Evolutionary conservation across 2,888 invertebrate genomes (phyloP), one percentile per base, ranked within the genome.

Genomic region (Himalopsyche tibetana): DNA sequence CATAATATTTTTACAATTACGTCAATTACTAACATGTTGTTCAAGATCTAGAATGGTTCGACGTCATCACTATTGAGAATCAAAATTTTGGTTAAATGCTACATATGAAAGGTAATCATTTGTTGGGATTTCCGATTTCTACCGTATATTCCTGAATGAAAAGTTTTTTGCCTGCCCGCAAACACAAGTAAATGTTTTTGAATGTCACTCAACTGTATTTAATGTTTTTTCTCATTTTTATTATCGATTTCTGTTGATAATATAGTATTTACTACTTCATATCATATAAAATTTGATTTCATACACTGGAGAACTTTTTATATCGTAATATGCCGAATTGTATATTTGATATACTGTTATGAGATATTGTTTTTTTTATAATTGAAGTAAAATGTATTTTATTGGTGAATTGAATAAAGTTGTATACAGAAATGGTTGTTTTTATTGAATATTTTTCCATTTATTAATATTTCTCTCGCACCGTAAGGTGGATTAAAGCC

Each of bases 381-480:
- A 36, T 36, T 74, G 38, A 74, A 74, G 74, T 74, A 74, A 74
- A 74, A 38, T 74, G 36, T 74, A 74, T 74, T 74, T 36, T 74
- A 38, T 74, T 74, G 74, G 74, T 74, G 74, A 36, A 74, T 74
- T 74, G 28, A 74, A 74, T 74, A 38, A 74, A 74, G 74, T 74
- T 74, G 74, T 74, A 74, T 38, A 74, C 74, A 74, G n/a, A 74
- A 74, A 74, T 15, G 15, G 4, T 19, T 74, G 9, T 74, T 74
- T 36, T 74, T 74, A 74, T 63, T 63, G 6, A 63, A 63, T 0
- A 19, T 28, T 19, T 19, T 63, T 0, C 63, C 19, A 19, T 63
- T 63, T 56, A 28, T 28, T 28, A 5, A 5, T 56, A 63, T 63
- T 19, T 63, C 8, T 19, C 19, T 5, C n/a, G 8, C 63, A 63